phyloP scores from a whole-genome alignment of 2,888 invertebrate genomes.

The Leptopterna dolabrata region DNA sequence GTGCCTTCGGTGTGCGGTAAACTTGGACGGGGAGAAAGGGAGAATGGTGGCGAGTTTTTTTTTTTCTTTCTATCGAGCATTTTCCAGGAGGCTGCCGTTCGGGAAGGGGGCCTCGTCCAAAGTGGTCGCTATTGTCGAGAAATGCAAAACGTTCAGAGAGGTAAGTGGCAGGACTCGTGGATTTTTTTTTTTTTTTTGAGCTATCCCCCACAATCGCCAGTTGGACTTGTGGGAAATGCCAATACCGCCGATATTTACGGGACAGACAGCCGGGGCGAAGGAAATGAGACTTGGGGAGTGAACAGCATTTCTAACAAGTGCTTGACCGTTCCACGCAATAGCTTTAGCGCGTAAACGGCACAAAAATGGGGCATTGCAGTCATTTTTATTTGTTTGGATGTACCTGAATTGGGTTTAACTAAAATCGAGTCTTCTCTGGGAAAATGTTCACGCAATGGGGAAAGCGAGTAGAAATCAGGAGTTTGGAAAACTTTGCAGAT shows the following conservation, averaged over 20 bases:
- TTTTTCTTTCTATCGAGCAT: not conserved
- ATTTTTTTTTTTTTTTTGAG: not conserved
- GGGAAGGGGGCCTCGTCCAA: not conserved
- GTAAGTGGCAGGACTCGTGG: not conserved
- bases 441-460: too few species aligned
- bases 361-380: too few species aligned
- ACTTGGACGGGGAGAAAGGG: not conserved
- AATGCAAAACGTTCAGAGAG: not conserved
- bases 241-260: not conserved
- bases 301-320: too few species aligned
- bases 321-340: too few species aligned
- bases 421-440: too few species aligned
- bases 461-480: too few species aligned
- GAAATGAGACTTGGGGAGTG: not conserved
- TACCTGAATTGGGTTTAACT: too few species aligned
- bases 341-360: too few species aligned
- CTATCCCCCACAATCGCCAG: not conserved
- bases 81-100: not conserved
- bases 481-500: too few species aligned
- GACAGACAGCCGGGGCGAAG: not conserved
- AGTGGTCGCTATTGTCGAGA: slow-evolving; percentile 3
- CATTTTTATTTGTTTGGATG: too few species aligned
- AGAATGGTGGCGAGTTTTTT: not conserved
- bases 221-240: not conserved
- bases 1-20: not conserved